Conservation (phyloP, 2,888 invertebrate species). For the Rhamnusium bicolor region DNA sequence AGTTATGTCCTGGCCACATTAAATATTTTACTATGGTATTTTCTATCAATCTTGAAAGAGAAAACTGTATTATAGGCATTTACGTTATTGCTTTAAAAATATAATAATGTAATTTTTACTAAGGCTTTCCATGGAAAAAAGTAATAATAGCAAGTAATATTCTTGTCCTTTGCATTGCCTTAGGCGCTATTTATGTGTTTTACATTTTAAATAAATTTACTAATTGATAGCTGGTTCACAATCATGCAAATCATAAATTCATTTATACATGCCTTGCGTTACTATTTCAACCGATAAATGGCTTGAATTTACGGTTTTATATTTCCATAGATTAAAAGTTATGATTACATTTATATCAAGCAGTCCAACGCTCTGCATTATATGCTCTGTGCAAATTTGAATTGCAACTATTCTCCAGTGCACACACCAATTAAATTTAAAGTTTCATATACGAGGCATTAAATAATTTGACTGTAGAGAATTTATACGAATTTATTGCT, state of each 20-base stretch:
- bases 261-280: not conserved
- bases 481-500: not conserved
- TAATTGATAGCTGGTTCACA: not conserved
- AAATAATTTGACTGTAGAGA: not conserved
- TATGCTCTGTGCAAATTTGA: constrained; percentile 3
- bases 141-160: no score
- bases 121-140: no score
- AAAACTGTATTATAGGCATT: no score
- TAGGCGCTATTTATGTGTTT: not conserved
- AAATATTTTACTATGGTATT: no score
- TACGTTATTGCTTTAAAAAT: no score
- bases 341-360: constrained; percentile 10
- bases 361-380: not conserved
- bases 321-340: constrained; percentile 12
- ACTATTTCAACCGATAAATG: constrained; percentile 12
- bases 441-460: not conserved
- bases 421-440: constrained; percentile 8
- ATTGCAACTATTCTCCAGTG: constrained; percentile 9
- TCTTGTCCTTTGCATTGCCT: no score
- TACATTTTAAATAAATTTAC: not conserved
- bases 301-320: constrained; percentile 7
- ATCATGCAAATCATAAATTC: not conserved
- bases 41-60: no score
- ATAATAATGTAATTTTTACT: no score
- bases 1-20: no score